Evolutionary conservation across 1,140 invertebrate species (phyloP).

Genomic region (Drosophila bipectinata): DNA sequence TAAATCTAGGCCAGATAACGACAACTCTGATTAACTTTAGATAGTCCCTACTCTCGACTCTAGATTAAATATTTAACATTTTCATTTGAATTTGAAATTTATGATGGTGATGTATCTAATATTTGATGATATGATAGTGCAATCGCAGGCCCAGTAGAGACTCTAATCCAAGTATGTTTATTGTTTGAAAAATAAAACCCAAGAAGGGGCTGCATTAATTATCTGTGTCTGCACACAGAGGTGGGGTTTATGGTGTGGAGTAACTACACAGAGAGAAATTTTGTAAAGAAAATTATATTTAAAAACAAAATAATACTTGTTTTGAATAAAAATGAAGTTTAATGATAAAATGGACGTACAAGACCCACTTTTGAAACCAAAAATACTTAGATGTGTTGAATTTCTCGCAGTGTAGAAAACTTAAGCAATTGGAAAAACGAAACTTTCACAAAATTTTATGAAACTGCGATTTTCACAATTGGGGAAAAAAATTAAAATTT

Average conservation of each 20-base stretch:
- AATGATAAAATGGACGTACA: too few relatives aligned
- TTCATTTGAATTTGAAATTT: too few relatives aligned
- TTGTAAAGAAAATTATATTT: neutral
- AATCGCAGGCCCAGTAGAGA: conserved; percentile 10
- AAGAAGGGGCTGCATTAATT: conserved; percentile 26
- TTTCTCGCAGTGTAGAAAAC: conserved; percentile 17
- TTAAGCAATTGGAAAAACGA: conserved; percentile 41
- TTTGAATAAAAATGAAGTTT: too few relatives aligned
- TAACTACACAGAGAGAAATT: neutral
- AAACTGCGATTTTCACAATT: conserved; percentile 65
- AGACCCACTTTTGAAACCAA: too few relatives aligned
- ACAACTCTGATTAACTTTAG: neutral
- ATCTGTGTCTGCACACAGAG: conserved; percentile 3
- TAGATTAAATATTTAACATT: neutral
- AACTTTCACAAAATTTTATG: conserved; percentile 70
- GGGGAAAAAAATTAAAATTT: conserved; percentile 46
- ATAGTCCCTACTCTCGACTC: neutral
- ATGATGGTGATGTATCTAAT: too few relatives aligned
- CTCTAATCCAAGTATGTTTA: conserved; percentile 23
- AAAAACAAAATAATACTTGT: neutral
- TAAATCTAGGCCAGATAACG: neutral
- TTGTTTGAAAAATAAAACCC: conserved; percentile 17
- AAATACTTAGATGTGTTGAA: neutral
- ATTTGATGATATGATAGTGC: conserved; percentile 19
- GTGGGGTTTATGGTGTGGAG: neutral